Base-by-base conservation (phyloP, 2,113 vertebrate species). In the Mystacornis crossleyi region DNA sequence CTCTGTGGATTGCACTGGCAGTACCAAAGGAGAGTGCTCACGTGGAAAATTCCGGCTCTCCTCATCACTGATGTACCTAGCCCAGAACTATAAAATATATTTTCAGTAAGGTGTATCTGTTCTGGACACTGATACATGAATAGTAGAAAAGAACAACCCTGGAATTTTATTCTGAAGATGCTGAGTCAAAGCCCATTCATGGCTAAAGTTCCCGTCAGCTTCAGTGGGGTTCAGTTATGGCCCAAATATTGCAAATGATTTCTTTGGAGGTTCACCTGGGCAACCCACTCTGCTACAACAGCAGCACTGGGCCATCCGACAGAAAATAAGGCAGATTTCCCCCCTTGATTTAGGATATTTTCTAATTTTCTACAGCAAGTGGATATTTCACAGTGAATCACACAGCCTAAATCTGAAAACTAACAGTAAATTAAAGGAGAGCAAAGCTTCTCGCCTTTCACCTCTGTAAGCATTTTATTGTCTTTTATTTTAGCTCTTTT, bases 1-100 rank as follows among this genome's bases (percentile, higher is more conserved):
- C 47, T 24, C 0, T 14, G n/a, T 54, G 64, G 58, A 42, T 58
- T 33, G 38, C 38, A 4, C 33, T 17, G 43, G 23, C 1, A 2
- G 34, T 8, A 71, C 65, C 31, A 42, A 58, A 42, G n/a, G 23
- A 73, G 5, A 5, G 24, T 8, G 21, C 42, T 80, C 66, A 40
- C 0, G 0, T n/a, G 40, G 48, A 73, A 72, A 70, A 78, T 42
- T 54, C 38, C 54, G 65, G 2, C 33, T 90, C 61, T 62, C 50
- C 47, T 94, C 61, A 60, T 50, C 36, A 16, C 12, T 42, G 34
- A 12, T 36, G 20, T 25, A 38, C 47, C n/a, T 18, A 34, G 47
- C 7, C 23, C 24, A 26, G 29, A 72, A 88, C 54, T 12, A 45
- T 12, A 25, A 89, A 71, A 47, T 16, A 24, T 6, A 13, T 43